Evolutionary conservation across 2,113 vertebrate genomes (phyloP).

Genomic region (Albula goreensis): DNA sequence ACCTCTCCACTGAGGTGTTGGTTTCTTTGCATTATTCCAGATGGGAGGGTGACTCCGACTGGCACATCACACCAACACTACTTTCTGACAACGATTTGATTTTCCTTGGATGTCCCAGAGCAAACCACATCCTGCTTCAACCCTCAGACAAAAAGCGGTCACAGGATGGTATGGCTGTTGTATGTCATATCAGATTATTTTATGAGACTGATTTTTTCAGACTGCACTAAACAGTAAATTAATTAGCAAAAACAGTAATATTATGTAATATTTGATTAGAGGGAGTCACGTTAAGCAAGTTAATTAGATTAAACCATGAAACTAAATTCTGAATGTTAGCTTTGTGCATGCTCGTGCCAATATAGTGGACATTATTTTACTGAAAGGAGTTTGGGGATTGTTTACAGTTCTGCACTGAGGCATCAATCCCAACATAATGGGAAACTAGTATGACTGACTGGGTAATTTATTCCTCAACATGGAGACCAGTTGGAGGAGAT

Average conservation of each 20-base stretch:
- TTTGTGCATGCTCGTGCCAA: too few species aligned
- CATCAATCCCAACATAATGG: too few species aligned
- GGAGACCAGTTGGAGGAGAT: too few species aligned
- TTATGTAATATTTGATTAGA: background rate
- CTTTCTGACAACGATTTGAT: background rate
- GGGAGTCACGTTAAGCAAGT: background rate
- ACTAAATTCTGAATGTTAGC: too few species aligned
- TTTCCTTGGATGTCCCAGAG: background rate
- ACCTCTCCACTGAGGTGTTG: background rate
- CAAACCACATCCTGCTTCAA: background rate
- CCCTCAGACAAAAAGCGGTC: background rate
- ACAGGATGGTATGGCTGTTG: too few species aligned
- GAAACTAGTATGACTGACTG: too few species aligned
- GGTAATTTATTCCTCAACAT: too few species aligned
- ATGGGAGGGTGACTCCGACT: background rate
- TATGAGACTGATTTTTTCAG: background rate
- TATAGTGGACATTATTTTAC: too few species aligned
- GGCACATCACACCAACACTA: background rate
- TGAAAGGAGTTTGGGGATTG: too few species aligned
- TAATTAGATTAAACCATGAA: too few species aligned
- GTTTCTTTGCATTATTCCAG: background rate
- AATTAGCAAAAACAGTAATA: background rate
- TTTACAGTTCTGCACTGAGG: too few species aligned
- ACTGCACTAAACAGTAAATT: background rate
- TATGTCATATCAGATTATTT: background rate